A percentile compares a stretch with the other conserved stretches of the same genome.
phyloP scores from a whole-genome alignment of 1,140 invertebrate genomes.

The Aphelenchoides besseyi region DNA sequence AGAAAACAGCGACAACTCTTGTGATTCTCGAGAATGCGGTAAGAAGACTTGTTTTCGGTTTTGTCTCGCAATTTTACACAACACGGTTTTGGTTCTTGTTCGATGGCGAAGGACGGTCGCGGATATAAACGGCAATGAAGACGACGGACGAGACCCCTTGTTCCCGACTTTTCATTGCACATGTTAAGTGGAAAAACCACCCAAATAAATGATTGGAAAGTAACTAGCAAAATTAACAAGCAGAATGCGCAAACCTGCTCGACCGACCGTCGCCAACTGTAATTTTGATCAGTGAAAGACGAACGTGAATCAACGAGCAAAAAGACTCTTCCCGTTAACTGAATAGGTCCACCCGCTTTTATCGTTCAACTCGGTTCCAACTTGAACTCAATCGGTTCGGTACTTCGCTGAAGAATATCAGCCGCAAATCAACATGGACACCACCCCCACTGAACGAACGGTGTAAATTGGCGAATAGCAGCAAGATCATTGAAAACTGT shows the following conservation, averaged over 20 bases:
- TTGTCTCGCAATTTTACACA: not conserved
- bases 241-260: too few species aligned
- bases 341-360: too few species aligned
- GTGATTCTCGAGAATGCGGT: not conserved
- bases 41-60: conserved; percentile 1
- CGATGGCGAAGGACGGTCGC: not conserved
- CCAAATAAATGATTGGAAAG: not conserved
- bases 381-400: not conserved
- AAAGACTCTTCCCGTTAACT: too few species aligned
- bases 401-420: conserved; percentile 2
- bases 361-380: not conserved
- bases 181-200: not conserved
- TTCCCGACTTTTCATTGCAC: not conserved
- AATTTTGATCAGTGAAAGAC: not conserved
- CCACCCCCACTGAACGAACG: too few species aligned
- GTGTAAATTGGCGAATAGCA: too few species aligned
- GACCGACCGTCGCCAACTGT: too few species aligned
- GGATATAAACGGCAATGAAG: conserved; percentile 3
- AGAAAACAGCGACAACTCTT: not conserved
- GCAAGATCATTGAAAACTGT: too few species aligned
- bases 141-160: not conserved
- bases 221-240: conserved; percentile 4
- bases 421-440: too few species aligned
- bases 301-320: not conserved
- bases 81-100: not conserved